Percentiles rank a stretch among this genome's conserved stretches.
These are phyloP conservation scores for Drosophila nigritarsus DNA, from an alignment of 2,888 invertebrate species.

Conservation along the genomic window DNA sequence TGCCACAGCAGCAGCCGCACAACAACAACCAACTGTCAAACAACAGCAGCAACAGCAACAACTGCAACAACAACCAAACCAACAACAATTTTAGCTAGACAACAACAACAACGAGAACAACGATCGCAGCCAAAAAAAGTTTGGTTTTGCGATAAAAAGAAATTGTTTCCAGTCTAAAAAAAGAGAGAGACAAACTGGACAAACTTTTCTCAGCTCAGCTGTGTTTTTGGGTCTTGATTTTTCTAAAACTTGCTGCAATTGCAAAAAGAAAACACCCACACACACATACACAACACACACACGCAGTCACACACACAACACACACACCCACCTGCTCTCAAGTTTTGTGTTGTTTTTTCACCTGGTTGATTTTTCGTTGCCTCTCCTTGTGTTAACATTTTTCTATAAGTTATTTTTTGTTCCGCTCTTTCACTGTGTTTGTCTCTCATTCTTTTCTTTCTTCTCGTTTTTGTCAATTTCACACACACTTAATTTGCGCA, in stretches of 20 bases:
- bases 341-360: slow-evolving; percentile 43
- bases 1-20: slow-evolving; percentile 51
- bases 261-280: slow-evolving; percentile 30
- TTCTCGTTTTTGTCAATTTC: slow-evolving; percentile 47
- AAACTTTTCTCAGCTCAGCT: slow-evolving; percentile 22
- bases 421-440: slow-evolving; percentile 25
- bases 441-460: slow-evolving; percentile 41
- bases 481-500: slow-evolving; percentile 73
- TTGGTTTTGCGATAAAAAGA: slow-evolving; percentile 84
- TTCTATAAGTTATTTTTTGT: slow-evolving; percentile 18
- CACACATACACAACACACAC: slow-evolving; percentile 21
- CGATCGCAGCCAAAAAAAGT: slow-evolving; percentile 79
- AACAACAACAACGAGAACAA: slow-evolving; percentile 34
- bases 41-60: slow-evolving; percentile 26
- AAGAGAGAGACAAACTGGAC: slow-evolving; percentile 7
- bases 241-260: slow-evolving; percentile 35
- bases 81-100: slow-evolving; percentile 38
- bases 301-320: background rate
- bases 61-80: slow-evolving; percentile 40
- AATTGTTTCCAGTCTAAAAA: slow-evolving; percentile 78
- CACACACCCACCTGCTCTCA: slow-evolving; percentile 12
- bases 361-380: slow-evolving; percentile 50
- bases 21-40: slow-evolving; percentile 28
- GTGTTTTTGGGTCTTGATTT: slow-evolving; percentile 29
- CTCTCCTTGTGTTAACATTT: slow-evolving; percentile 52